Percentiles rank a stretch among this genome's conserved stretches.
These are phyloP conservation scores for Halocynthia roretzi DNA, from an alignment of 23 tunicate species.

Conservation along the genomic window DNA sequence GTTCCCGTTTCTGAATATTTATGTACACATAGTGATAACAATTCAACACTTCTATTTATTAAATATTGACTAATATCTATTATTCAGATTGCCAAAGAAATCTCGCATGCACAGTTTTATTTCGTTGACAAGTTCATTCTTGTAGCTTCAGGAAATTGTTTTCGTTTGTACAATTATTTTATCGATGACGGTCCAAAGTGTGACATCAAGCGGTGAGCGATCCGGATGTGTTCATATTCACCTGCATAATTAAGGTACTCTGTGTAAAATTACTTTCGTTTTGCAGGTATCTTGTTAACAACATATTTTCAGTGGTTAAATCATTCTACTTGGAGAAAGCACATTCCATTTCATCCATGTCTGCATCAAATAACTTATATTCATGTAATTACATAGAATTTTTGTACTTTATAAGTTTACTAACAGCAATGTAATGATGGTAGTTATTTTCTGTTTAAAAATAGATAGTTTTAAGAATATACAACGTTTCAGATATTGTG, in stretches of 20 bases:
- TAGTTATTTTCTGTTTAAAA: not conserved
- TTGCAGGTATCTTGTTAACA: slow-evolving; percentile 42
- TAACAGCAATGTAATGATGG: too few species aligned
- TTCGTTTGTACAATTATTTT: slow-evolving; percentile 30
- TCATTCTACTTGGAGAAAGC: slow-evolving; percentile 26
- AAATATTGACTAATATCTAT: not conserved
- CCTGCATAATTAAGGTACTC: not conserved
- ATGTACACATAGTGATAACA: too few species aligned
- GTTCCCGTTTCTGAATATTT: too few species aligned
- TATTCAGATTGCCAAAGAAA: slow-evolving; percentile 21
- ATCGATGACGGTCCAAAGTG: slow-evolving; percentile 44
- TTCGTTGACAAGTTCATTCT: slow-evolving; percentile 66
- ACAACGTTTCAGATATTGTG: slow-evolving; percentile 19
- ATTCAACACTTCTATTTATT: too few species aligned
- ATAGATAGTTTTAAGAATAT: not conserved
- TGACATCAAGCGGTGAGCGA: slow-evolving; percentile 64
- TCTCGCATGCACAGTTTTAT: slow-evolving; percentile 62
- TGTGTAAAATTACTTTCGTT: not conserved
- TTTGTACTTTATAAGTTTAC: too few species aligned
- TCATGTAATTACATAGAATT: slow-evolving; percentile 33
- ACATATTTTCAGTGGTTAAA: slow-evolving; percentile 43
- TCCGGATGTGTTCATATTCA: not conserved
- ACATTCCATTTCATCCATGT: slow-evolving; percentile 38
- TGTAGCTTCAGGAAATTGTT: slow-evolving; percentile 30
- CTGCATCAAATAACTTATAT: slow-evolving; percentile 52